phyloP scores from a whole-genome alignment of 2,888 invertebrate genomes.

The Euzophera pinguis region DNA sequence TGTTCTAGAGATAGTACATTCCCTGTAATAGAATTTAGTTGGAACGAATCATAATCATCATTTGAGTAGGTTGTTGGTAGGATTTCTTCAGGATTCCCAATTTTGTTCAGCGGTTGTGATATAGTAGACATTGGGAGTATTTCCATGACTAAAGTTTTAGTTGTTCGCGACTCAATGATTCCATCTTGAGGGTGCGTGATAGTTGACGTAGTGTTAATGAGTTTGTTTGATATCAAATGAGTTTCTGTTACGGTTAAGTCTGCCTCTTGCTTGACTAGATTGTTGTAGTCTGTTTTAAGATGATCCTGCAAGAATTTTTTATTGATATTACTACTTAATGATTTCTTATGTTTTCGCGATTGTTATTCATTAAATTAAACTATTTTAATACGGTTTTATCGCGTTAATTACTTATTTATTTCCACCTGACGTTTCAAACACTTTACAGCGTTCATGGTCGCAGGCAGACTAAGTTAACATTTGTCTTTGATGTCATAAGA shows the following conservation, averaged over 20 bases:
- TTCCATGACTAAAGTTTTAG: constrained; percentile 64
- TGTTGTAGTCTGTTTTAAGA: constrained; percentile 31
- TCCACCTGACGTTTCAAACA: too few species aligned
- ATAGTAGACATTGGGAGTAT: constrained; percentile 47
- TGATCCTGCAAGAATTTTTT: constrained; percentile 31
- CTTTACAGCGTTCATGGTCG: too few species aligned
- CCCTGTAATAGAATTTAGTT: constrained; percentile 69
- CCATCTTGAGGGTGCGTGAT: constrained; percentile 53
- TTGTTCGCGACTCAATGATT: constrained; percentile 52
- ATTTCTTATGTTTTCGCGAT: too few species aligned
- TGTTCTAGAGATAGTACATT: constrained; percentile 62
- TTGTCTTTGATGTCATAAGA: too few species aligned
- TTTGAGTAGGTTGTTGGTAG: constrained; percentile 41
- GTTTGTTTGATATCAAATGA: constrained; percentile 62
- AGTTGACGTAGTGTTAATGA: constrained; percentile 60
- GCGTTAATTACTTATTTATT: too few species aligned
- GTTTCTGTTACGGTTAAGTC: constrained; percentile 59
- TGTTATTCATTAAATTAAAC: too few species aligned
- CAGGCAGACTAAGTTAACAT: too few species aligned
- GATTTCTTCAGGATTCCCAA: constrained; percentile 60
- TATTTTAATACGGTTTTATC: too few species aligned
- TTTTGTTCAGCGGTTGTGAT: constrained; percentile 31
- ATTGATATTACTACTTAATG: too few species aligned
- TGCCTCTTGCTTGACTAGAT: constrained; percentile 52
- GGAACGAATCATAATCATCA: constrained; percentile 49